Conservation (phyloP, 1,140 invertebrate genomes). For the fruit fly (Drosophila melanogaster) region Release_6_plus_ISO1_MT NC_004354.4:9369501-9370000, state of each 20-base stretch:
- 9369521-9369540: constrained; percentile 89
- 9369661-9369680: constrained; percentile 96
- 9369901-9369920: constrained; percentile 96
- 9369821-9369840: constrained; percentile 93
- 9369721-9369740: constrained; percentile 94
- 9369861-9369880: constrained; percentile 99
- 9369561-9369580: constrained; percentile 89
- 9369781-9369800: constrained; percentile 97
- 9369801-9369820: constrained; percentile 95
- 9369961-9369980: constrained; percentile 96
- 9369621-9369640: constrained; percentile 95
- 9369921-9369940: constrained; percentile 99
- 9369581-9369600: constrained; percentile 96
- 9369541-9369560: constrained; percentile 96
- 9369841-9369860: constrained; percentile 98
- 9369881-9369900: constrained; percentile 98
- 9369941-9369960: constrained; percentile 96
- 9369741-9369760: constrained; percentile 98
- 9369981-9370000: constrained; percentile 97
- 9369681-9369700: constrained; percentile 97
- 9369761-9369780: constrained; percentile 97
- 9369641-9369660: constrained; percentile 96
- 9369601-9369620: constrained; percentile 91
- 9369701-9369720: constrained; percentile 95
- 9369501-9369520: constrained; percentile 94